Evolutionary conservation across 2,113 vertebrate species (phyloP).

Genomic region (Plecotus auritus): DNA sequence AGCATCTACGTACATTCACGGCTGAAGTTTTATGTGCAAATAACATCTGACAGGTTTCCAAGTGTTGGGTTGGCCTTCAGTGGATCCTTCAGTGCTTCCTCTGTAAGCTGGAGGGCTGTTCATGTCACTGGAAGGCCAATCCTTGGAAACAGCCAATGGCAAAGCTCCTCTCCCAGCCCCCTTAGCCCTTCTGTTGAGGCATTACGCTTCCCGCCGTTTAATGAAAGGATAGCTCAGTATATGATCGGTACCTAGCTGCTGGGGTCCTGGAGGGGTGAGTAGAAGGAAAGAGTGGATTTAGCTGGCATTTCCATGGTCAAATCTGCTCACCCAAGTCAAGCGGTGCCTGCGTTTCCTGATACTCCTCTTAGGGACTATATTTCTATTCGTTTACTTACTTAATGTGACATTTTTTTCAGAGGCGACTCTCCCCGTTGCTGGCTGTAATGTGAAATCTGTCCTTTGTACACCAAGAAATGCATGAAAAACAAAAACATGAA

Average conservation of each 20-base stretch:
- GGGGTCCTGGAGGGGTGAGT: not conserved
- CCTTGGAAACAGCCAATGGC: not conserved
- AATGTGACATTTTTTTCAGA: not conserved
- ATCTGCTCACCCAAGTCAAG: not conserved
- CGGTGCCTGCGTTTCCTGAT: not conserved
- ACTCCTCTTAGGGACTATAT: not conserved
- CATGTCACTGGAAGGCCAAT: constrained; percentile 5
- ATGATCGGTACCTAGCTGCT: not conserved
- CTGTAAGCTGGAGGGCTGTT: not conserved
- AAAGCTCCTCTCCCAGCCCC: not conserved
- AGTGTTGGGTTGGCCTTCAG: not conserved
- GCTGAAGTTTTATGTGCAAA: constrained; percentile 31
- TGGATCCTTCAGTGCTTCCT: not conserved
- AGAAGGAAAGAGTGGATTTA: not conserved
- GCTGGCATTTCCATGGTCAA: not conserved
- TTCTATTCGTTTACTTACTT: not conserved
- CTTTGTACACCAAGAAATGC: not conserved
- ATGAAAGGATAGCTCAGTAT: not conserved
- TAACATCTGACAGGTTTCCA: constrained; percentile 30
- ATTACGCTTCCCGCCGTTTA: not conserved
- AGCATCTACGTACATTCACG: not conserved
- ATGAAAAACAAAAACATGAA: not conserved
- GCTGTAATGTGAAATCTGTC: not conserved
- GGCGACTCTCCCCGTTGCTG: not conserved
- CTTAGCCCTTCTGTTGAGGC: not conserved